Evolutionary conservation across 1,140 invertebrate species (phyloP).

Genomic region (Megalopta genalis): DNA sequence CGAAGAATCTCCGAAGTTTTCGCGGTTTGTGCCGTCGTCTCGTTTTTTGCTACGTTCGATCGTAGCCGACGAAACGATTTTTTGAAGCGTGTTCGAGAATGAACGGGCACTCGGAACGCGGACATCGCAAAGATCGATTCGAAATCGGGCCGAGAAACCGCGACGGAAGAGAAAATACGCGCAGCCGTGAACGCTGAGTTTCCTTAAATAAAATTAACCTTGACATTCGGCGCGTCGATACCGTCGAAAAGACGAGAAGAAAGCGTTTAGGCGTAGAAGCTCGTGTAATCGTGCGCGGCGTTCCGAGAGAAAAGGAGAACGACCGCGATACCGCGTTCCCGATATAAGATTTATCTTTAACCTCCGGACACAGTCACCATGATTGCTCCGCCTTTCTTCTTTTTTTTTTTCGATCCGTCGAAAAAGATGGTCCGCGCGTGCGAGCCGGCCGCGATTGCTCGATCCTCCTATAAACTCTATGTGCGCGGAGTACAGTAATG

Average conservation of each 20-base stretch:
- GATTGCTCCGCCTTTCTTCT: background rate
- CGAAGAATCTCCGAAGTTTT: too few relatives aligned
- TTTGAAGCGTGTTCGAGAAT: too few relatives aligned
- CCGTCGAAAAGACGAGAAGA: background rate
- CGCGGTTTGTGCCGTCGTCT: too few relatives aligned
- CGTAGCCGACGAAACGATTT: too few relatives aligned
- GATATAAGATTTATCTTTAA: constrained; percentile 37
- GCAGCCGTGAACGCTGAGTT: too few relatives aligned
- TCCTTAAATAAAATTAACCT: background rate
- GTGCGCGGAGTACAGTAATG: too few relatives aligned
- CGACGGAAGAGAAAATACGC: too few relatives aligned
- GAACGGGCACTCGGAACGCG: too few relatives aligned
- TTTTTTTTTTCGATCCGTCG: background rate
- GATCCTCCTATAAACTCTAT: too few relatives aligned
- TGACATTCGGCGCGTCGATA: background rate
- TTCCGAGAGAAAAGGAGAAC: background rate
- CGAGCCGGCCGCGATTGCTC: background rate
- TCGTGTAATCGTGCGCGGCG: constrained; percentile 4
- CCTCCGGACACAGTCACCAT: background rate
- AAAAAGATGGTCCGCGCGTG: background rate
- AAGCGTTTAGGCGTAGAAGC: background rate
- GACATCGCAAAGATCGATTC: too few relatives aligned
- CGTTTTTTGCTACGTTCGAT: too few relatives aligned
- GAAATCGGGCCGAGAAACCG: too few relatives aligned
- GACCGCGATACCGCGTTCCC: background rate